Evolutionary conservation across 2,797 vertebrate genomes (phyloP), one percentile per base, ranked within the genome.

Genomic region (Acipenser oxyrinchus): DNA sequence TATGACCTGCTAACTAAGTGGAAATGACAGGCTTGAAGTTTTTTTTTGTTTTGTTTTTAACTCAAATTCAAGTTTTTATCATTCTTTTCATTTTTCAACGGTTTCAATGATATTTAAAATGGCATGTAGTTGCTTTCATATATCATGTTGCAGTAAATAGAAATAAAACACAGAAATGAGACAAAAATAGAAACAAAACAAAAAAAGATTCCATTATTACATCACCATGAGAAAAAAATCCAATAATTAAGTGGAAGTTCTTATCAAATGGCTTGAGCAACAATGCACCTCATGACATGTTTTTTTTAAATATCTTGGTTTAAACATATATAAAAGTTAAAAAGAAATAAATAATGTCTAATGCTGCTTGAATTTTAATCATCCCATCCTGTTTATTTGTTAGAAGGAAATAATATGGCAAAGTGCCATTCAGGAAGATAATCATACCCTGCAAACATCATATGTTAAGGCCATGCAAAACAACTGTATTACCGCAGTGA

Each of bases 1-100:
- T 86, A 87, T 84, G 82, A 83, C 76, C 79, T 52, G 76, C 70
- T 82, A 82, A 83, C 79, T 77, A 75, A 55, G 50, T 6, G 5
- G 60, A 61, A 61, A 50, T 61, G 59, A 8, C 66, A 18, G 18
- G 2, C 1, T 61, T 51, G 15, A 18, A 62, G 23, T 62, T 9
- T 15, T 62, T 62, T 15, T 61, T 62, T 62, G n/a, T n/a, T 48
- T 37, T 37, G 4, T 37, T 37, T 37, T 37, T 5, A 37, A 55
- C 53, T 37, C 37, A 37, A 37, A 37, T 37, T 37, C 53, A 55
- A n/a, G 53, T 55, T n/a, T 55, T 55, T 10, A 4, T 55, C 3
- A 37, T 0, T 37, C 23, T 37, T 55, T 55, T 6, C 4, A 10
- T 55, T 55, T 55, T 55, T 55, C 9, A 55, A 1, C 6, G 3